phyloP scores from a whole-genome alignment of 2,113 vertebrate genomes.

The Thryonomys swinderianus region DNA sequence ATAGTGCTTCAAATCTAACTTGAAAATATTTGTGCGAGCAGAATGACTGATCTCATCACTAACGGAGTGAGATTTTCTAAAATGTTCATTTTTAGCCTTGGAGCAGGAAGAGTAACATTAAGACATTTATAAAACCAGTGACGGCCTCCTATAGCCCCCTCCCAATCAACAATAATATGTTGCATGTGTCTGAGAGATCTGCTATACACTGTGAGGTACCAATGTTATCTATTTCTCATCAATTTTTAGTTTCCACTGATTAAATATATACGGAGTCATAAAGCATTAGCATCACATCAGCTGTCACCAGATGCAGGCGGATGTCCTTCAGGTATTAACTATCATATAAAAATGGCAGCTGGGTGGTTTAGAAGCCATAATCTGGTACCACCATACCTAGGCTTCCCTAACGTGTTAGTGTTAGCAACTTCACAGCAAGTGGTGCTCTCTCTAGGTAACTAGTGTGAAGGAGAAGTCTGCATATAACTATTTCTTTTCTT shows the following conservation, averaged over 20 bases:
- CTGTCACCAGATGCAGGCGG: slow-evolving; percentile 92
- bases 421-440: slow-evolving; percentile 78
- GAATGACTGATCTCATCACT: slow-evolving; percentile 85
- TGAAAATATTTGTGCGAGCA: slow-evolving; percentile 91
- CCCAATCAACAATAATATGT: slow-evolving; percentile 72
- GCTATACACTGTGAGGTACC: slow-evolving; percentile 74
- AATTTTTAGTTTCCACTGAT: slow-evolving; percentile 93
- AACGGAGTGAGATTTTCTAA: slow-evolving; percentile 77
- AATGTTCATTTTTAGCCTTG: slow-evolving; percentile 71
- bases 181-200: slow-evolving; percentile 77
- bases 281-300: slow-evolving; percentile 94
- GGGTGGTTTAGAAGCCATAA: slow-evolving; percentile 93
- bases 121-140: slow-evolving; percentile 62
- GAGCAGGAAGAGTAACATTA: slow-evolving; percentile 45
- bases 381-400: slow-evolving; percentile 85
- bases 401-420: slow-evolving; percentile 85
- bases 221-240: slow-evolving; percentile 91
- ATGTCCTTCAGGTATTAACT: slow-evolving; percentile 96
- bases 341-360: slow-evolving; percentile 96
- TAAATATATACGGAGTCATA: slow-evolving; percentile 97
- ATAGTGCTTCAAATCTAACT: slow-evolving; percentile 89
- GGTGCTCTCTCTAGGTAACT: slow-evolving; percentile 67
- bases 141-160: slow-evolving; percentile 10
- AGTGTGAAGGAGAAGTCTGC: slow-evolving; percentile 68
- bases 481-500: slow-evolving; percentile 59